A percentile compares a stretch with the other conserved stretches of the same genome.
These are phyloP conservation scores for Xenus cinereus DNA, from an alignment of 2,113 vertebrate genomes.

Conservation along the genomic window DNA sequence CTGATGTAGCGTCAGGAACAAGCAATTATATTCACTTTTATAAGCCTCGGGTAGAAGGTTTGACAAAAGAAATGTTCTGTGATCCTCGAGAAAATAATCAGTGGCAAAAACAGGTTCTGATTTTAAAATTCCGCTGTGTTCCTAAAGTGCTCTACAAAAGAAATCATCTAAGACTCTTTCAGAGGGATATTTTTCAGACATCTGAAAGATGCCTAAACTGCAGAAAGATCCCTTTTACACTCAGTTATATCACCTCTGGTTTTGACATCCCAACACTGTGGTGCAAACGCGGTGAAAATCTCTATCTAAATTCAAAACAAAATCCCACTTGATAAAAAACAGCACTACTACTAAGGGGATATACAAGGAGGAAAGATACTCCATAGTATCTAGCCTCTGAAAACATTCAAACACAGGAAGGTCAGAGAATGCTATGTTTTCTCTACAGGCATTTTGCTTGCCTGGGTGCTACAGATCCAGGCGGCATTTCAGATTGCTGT, in stretches of 20 bases:
- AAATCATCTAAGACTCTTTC: neutral
- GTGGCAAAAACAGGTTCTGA: neutral
- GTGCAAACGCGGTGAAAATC: neutral
- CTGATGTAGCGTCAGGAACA: conserved; percentile 18
- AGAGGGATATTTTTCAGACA: neutral
- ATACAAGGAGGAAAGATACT: neutral
- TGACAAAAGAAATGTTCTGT: neutral
- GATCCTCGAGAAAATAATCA: conserved; percentile 28
- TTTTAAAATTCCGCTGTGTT: conserved; percentile 3
- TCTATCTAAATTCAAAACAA: neutral
- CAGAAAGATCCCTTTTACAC: neutral
- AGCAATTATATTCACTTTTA: conserved; percentile 44
- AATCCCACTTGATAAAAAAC: neutral
- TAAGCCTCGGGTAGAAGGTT: conserved; percentile 12
- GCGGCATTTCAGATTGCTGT: neutral
- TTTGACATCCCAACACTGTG: neutral
- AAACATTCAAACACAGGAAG: neutral
- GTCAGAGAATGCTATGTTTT: neutral
- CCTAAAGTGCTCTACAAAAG: neutral
- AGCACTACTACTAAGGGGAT: neutral
- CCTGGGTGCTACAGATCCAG: neutral
- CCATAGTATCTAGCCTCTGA: neutral
- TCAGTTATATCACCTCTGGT: neutral
- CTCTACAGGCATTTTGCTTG: neutral
- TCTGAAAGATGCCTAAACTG: neutral